Conservation (phyloP, 2,888 invertebrate genomes). For the Exephanes ischioxanthus region DNA sequence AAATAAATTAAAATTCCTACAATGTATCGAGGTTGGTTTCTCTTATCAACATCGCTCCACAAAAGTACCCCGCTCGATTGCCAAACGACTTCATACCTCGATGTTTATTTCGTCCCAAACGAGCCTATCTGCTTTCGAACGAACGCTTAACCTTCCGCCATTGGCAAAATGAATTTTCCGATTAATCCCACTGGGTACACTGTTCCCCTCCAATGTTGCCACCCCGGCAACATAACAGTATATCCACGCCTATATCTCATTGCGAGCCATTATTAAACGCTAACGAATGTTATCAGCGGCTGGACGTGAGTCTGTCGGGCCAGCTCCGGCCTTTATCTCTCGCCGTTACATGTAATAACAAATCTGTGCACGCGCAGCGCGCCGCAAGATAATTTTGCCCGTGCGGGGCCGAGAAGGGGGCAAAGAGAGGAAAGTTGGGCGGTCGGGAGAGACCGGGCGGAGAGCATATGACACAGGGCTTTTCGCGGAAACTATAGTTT, state of each 20-base stretch:
- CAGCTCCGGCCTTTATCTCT: conserved; percentile 75
- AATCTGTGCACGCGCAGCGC: conserved; percentile 68
- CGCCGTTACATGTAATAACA: conserved; percentile 55
- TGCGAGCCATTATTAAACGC: conserved; percentile 63
- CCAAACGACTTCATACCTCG: too few relatives aligned
- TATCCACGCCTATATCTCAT: conserved; percentile 37
- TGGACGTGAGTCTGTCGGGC: conserved; percentile 34
- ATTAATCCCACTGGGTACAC: neutral
- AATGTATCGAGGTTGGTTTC: too few relatives aligned
- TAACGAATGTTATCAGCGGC: conserved; percentile 60
- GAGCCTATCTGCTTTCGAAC: neutral
- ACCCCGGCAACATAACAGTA: neutral
- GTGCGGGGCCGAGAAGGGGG: conserved; percentile 45
- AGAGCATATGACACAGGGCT: conserved; percentile 65
- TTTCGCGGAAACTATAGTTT: conserved; percentile 80
- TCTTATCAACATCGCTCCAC: too few relatives aligned
- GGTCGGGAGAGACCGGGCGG: conserved; percentile 5
- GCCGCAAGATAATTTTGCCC: conserved; percentile 75
- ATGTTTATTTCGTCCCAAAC: neutral
- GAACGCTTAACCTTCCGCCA: neutral
- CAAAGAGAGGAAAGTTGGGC: conserved; percentile 5
- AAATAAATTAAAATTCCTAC: too few relatives aligned
- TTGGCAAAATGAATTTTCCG: conserved; percentile 9
- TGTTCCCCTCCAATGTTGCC: neutral
- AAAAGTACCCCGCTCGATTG: too few relatives aligned